Conservation (phyloP, 2,888 invertebrate species). For the Petrolisthes cinctipes region DNA sequence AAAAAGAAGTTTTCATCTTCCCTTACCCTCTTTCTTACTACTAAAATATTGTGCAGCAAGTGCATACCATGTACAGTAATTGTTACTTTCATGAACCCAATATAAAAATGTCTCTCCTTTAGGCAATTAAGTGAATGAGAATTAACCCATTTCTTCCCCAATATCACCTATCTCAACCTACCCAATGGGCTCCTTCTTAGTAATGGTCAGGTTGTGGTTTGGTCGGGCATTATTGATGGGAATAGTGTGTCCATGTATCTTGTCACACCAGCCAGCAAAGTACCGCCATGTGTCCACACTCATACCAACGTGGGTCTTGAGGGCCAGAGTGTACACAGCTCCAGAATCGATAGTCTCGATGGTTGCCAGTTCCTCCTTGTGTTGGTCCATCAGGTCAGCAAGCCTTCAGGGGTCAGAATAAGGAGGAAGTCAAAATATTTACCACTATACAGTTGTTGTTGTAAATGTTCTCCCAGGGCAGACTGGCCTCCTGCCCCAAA, state of each 20-base stretch:
- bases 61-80: no score
- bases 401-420: slow-evolving; percentile 75
- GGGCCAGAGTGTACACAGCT: slow-evolving; percentile 94
- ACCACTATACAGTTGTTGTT: no score
- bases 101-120: no score
- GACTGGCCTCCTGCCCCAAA: no score
- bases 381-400: slow-evolving; percentile 94
- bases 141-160: background rate
- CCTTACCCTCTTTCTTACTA: no score
- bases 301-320: slow-evolving; percentile 98
- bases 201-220: slow-evolving; percentile 88
- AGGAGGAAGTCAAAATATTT: no score
- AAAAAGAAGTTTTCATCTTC: no score
- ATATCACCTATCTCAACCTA: slow-evolving; percentile 68
- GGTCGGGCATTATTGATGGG: slow-evolving; percentile 93
- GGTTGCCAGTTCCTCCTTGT: slow-evolving; percentile 94
- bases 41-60: no score
- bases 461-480: no score
- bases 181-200: slow-evolving; percentile 91
- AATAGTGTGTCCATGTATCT: slow-evolving; percentile 91
- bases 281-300: slow-evolving; percentile 97
- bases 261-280: slow-evolving; percentile 97
- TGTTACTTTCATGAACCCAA: no score
- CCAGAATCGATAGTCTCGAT: slow-evolving; percentile 94
- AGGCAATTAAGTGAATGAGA: background rate